A percentile compares a stretch with the other conserved stretches of the same genome.
These are phyloP conservation scores for Corythaeola cristata DNA, from an alignment of 2,113 vertebrate genomes.

Conservation along the genomic window DNA sequence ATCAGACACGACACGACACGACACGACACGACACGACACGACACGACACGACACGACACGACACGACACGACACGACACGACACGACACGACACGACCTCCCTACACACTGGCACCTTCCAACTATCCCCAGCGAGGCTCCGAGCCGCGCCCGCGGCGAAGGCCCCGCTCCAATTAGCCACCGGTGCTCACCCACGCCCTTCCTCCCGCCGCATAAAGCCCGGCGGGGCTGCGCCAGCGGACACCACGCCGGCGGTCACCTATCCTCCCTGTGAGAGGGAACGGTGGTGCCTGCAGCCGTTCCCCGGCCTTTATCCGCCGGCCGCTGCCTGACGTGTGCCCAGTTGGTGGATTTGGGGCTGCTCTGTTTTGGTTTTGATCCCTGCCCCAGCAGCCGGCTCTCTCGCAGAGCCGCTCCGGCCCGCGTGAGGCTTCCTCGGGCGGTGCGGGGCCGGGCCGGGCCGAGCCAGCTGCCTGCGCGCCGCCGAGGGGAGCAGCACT, in stretches of 20 bases:
- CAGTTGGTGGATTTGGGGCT: accelerated
- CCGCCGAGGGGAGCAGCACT: background rate
- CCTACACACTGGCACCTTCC: accelerated
- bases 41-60: background rate
- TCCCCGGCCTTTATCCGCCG: accelerated
- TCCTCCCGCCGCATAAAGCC: background rate
- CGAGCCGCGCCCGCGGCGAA: accelerated
- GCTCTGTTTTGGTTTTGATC: too few relatives aligned
- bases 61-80: too few relatives aligned
- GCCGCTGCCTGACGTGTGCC: accelerated
- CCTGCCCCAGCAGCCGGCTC: accelerated
- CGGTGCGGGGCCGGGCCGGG: background rate
- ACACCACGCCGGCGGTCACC: accelerated
- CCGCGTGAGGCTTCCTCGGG: background rate
- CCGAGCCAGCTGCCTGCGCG: background rate
- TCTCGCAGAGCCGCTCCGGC: background rate
- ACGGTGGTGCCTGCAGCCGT: accelerated
- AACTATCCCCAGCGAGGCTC: too few relatives aligned
- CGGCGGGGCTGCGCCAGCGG: accelerated
- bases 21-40: accelerated
- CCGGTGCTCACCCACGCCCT: background rate
- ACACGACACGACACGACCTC: accelerated
- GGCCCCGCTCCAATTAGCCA: background rate
- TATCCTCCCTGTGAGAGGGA: accelerated
- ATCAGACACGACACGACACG: accelerated